Base-by-base conservation (phyloP, 35 echinoderm and acorn worm genomes). In the Eucidaris tribuloides region DNA sequence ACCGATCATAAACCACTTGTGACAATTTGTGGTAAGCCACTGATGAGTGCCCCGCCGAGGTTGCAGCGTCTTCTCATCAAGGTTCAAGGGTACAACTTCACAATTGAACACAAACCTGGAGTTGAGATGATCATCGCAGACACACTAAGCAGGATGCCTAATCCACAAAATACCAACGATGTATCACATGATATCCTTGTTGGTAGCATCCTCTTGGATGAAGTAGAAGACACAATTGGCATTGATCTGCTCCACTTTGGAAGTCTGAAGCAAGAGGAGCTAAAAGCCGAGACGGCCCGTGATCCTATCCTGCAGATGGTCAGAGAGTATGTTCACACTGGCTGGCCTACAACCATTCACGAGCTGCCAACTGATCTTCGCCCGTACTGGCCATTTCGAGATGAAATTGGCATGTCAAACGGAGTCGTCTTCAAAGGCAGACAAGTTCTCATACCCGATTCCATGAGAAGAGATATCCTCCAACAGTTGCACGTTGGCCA, bases 61-160 rank as follows among this genome's bases (percentile, higher is more conserved):
- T 76, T 83, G 4, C 90, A 92, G 54, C 58, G 77, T 24, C 54
- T 92, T 7, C 61, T 92, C 0, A 82, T 88, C 36, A 89, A 94
- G 65, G 40, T 88, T 58, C 91, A 94, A 56, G 85, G 80, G 25
- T 94, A 94, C 61, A 49, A 94, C 31, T 89, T 42, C 77, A 81
- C 59, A 36, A 60, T 89, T 6, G 31, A 79, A 18, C 89, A 85
- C 55, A 82, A 89, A 44, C 85, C 90, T 17, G 90, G 79, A 62
- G 41, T 23, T 3, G 28, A n/a, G 24, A 88, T 85, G 54, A 89
- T 71, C 17, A 31, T 94, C 15, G 55, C 86, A 6, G 86, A 94
- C 64, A 63, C 86, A 42, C 70, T 94, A 1, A 87, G 76, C 37
- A 59, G 86, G 50, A 41, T 89, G 17, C 86, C 79, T 3, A 88